Evolutionary conservation across 2,113 vertebrate species (phyloP).

Genomic region (Syngnathus typhle): DNA sequence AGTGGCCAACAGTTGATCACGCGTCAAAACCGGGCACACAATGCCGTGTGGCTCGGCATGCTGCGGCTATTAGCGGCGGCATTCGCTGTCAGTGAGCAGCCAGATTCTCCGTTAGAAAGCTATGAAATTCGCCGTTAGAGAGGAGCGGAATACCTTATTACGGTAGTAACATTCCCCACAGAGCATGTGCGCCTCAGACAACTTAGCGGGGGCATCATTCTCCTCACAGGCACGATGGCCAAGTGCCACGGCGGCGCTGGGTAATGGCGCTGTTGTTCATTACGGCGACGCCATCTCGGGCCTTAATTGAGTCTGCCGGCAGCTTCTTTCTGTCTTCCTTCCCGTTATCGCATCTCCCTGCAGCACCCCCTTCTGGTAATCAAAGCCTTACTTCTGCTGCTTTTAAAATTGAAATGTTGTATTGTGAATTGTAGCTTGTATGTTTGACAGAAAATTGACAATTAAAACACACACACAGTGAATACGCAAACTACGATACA

Average conservation of each 20-base stretch:
- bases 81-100: not conserved
- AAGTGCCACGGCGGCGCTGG: slow-evolving; percentile 63
- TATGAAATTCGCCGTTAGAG: slow-evolving; percentile 14
- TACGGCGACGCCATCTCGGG: slow-evolving; percentile 71
- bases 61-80: not conserved
- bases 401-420: no score
- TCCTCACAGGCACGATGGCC: slow-evolving; percentile 58
- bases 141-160: not conserved
- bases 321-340: slow-evolving; percentile 70
- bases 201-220: slow-evolving; percentile 37
- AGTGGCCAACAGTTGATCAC: not conserved
- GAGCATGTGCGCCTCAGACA: not conserved
- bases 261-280: slow-evolving; percentile 79
- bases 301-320: slow-evolving; percentile 81
- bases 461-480: no score
- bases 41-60: not conserved
- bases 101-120: not conserved
- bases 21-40: not conserved
- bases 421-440: no score
- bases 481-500: no score
- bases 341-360: slow-evolving; percentile 61
- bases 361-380: slow-evolving; percentile 63
- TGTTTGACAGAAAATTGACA: no score
- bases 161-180: not conserved
- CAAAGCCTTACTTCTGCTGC: slow-evolving; percentile 38